These are phyloP conservation scores for Luidia sarsii DNA, from an alignment of 53 echinoderm and acorn worm species.

Conservation along the genomic window DNA sequence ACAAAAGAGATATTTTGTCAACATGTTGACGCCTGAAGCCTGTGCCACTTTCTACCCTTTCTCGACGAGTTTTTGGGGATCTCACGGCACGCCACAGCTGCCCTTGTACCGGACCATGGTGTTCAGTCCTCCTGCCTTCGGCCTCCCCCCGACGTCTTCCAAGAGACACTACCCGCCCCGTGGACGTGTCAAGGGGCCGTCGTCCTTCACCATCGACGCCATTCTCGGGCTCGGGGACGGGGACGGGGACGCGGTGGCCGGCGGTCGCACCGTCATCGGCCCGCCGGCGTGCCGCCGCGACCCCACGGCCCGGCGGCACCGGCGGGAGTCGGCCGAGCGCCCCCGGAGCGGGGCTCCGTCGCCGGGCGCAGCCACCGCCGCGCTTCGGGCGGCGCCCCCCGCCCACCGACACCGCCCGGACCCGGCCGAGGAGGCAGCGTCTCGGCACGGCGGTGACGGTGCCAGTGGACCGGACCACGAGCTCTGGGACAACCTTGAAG, in stretches of 20 bases:
- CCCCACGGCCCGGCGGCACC: too few species aligned
- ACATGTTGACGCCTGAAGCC: slow-evolving; percentile 18
- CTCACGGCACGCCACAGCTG: not conserved
- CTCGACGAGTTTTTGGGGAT: slow-evolving; percentile 10
- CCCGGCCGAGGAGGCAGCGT: too few species aligned
- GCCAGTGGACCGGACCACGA: not conserved
- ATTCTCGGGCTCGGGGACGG: slow-evolving; percentile 44
- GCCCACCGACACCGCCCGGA: too few species aligned
- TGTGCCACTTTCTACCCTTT: slow-evolving; percentile 18
- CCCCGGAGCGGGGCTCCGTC: too few species aligned
- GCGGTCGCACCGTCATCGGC: not conserved
- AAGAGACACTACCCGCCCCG: not conserved
- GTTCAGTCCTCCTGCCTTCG: not conserved
- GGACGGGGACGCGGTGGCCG: not conserved
- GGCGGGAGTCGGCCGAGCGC: too few species aligned
- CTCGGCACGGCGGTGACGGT: too few species aligned
- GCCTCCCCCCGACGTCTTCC: not conserved
- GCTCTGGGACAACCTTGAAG: not conserved
- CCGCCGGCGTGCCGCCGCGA: too few species aligned
- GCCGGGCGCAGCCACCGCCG: too few species aligned
- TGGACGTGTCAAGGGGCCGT: not conserved
- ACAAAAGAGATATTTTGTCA: too few species aligned
- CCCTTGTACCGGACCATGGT: slow-evolving; percentile 16
- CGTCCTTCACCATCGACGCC: slow-evolving; percentile 57
- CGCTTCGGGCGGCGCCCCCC: too few species aligned